Evolutionary conservation across 2,797 vertebrate genomes (phyloP), one percentile per base, ranked within the genome.

Genomic region (Myotis vivesi): DNA sequence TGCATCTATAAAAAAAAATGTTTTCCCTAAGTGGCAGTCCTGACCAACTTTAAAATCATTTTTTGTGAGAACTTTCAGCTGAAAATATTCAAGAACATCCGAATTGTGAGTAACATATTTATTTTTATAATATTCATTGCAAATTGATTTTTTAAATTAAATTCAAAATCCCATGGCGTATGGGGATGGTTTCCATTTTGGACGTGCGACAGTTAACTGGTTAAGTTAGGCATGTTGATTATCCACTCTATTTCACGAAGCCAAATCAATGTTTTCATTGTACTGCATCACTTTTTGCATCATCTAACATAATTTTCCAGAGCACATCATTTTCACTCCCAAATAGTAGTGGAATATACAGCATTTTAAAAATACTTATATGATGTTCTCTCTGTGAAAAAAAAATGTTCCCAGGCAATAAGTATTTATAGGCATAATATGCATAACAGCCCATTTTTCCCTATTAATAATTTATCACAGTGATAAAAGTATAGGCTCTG

Each of bases 401-500:
- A 62, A 68, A 84, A 88, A 84, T 41, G 22, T 76, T 83, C 22
- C 41, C 51, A 84, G 64, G n/a, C 33, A 89, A 71, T 57, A 89
- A 77, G 22, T 51, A 62, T 6, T 28, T 71, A 69, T 41, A 76
- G 51, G 25, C 25, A 89, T 38, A 77, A 71, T 16, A 51, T 49
- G 4, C 25, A 25, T 49, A 93, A 55, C 5, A 68, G 25, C 41
- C 20, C 28, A 44, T 51, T 89, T 89, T 75, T 36, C 12, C 44
- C 62, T 5, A 77, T 76, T 62, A 84, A 49, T 84, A 51, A 68
- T 77, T 77, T 89, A 89, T 22, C 38, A 76, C 33, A 25, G 25
- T 93, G 59, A 77, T 89, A 69, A 89, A 88, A 89, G 20, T 64
- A 93, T 55, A 84, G 72, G 11, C 53, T 85, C 62, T 72, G 6